These are phyloP conservation scores for Syngnathoides biaculeatus DNA, from an alignment of 2,113 vertebrate species.

Conservation along the genomic window DNA sequence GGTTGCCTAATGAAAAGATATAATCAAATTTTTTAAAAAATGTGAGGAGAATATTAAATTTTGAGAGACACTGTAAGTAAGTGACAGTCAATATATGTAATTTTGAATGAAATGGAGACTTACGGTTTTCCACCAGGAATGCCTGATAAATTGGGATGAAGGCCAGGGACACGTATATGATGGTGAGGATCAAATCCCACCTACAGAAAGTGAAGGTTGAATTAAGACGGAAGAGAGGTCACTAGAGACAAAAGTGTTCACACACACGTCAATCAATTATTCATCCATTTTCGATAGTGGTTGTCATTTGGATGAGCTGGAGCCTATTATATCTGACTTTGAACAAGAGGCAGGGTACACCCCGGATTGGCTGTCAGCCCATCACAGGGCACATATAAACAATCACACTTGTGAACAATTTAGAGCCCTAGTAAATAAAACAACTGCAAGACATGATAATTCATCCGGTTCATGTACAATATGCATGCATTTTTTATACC, in stretches of 20 bases:
- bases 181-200: conserved; percentile 93
- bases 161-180: conserved; percentile 84
- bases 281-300: too few relatives aligned
- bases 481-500: conserved; percentile 67
- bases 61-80: background rate
- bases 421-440: background rate
- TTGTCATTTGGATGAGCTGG: too few relatives aligned
- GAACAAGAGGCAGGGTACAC: too few relatives aligned
- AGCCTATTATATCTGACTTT: too few relatives aligned
- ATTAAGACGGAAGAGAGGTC: background rate
- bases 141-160: conserved; percentile 84
- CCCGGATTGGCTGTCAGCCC: too few relatives aligned
- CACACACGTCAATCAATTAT: background rate
- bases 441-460: background rate
- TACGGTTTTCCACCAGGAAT: conserved; percentile 95
- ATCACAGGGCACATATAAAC: too few relatives aligned
- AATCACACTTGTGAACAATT: background rate
- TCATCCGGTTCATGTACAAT: background rate
- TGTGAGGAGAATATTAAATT: too few relatives aligned
- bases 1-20: too few relatives aligned
- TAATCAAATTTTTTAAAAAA: too few relatives aligned
- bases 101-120: conserved; percentile 35
- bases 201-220: conserved; percentile 52
- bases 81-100: background rate
- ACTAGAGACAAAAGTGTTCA: background rate